phyloP scores from a whole-genome alignment of 2,888 invertebrate species.

The Troglohyphantes excavatus region DNA sequence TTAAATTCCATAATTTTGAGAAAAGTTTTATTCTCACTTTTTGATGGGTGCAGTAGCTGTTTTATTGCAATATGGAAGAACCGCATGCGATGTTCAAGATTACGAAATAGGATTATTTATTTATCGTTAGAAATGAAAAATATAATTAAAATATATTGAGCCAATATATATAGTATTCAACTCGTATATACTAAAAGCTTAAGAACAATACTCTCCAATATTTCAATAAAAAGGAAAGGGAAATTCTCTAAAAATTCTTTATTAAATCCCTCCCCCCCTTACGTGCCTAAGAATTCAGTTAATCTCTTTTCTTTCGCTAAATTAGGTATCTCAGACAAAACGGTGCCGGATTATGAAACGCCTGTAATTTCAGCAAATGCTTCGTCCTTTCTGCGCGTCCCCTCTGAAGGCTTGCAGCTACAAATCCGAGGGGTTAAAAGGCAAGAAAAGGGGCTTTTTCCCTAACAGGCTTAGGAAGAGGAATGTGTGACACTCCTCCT shows the following conservation, averaged over 20 bases:
- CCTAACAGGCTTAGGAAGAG: slow-evolving; percentile 72
- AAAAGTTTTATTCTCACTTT: too few relatives aligned
- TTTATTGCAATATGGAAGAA: too few relatives aligned
- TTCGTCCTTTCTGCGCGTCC: background rate
- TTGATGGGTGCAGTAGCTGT: too few relatives aligned
- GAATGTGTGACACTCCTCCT: slow-evolving; percentile 63
- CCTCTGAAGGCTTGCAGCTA: slow-evolving; percentile 32
- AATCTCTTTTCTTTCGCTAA: slow-evolving; percentile 59
- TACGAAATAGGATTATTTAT: too few relatives aligned
- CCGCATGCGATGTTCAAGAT: too few relatives aligned
- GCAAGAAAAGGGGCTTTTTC: slow-evolving; percentile 72
- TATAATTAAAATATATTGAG: too few relatives aligned
- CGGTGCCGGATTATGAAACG: slow-evolving; percentile 38
- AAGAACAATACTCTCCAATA: too few relatives aligned
- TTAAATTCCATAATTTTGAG: too few relatives aligned
- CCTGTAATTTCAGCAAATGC: background rate
- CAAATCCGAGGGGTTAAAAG: slow-evolving; percentile 72
- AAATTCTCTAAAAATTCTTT: slow-evolving; percentile 52
- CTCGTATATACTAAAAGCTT: too few relatives aligned
- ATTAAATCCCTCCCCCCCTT: slow-evolving; percentile 24
- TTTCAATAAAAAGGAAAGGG: too few relatives aligned
- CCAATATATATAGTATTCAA: too few relatives aligned
- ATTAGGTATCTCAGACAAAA: slow-evolving; percentile 50
- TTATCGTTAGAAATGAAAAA: too few relatives aligned
- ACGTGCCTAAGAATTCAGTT: slow-evolving; percentile 53